Evolutionary conservation across 2,888 invertebrate species (phyloP), one percentile per base, ranked within the genome.

Genomic region (Pammene fasciana): DNA sequence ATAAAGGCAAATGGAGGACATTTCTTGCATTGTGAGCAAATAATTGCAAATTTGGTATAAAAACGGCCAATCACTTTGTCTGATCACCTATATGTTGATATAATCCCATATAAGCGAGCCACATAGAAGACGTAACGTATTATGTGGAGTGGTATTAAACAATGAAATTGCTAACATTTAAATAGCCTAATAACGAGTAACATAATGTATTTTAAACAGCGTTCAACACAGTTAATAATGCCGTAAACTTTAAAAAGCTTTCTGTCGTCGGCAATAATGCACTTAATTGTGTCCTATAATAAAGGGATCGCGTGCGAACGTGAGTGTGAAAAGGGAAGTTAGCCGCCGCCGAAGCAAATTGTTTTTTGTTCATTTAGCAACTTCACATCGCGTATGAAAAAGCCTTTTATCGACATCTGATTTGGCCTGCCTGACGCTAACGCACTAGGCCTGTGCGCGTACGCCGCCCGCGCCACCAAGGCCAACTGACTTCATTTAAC

Each of bases 301-400:
- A 78, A 73, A 68, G 59, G 68, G 70, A 76, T 85, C 76, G 86
- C 85, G 84, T 84, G 85, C 76, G 59, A 55, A 66, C 67, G 62
- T 60, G 71, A 71, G 78, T 76, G 80, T 76, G 79, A 80, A 80
- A 77, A 78, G 75, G 75, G 71, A 75, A 78, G 76, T 79, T 76
- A 68, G 74, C 73, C 74, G 74, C 72, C 68, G 60, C 73, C 71
- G 73, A 75, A 76, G 72, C 76, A 76, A 74, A 70, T 65, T 55
- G 68, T 57, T 73, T 80, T 76, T 72, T 74, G 54, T 71, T 57
- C 70, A 57, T 65, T 74, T 65, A 59, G 65, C 54, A 65, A 65
- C 45, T 68, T 65, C 18, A 36, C 54, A 45, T 59, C 54, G 14
- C 46, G 54, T 52, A 64, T 54, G 46, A 65, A 36, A 60, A 50